These are phyloP conservation scores for Tinea trinotella DNA, from an alignment of 2,888 invertebrate species.

Conservation along the genomic window DNA sequence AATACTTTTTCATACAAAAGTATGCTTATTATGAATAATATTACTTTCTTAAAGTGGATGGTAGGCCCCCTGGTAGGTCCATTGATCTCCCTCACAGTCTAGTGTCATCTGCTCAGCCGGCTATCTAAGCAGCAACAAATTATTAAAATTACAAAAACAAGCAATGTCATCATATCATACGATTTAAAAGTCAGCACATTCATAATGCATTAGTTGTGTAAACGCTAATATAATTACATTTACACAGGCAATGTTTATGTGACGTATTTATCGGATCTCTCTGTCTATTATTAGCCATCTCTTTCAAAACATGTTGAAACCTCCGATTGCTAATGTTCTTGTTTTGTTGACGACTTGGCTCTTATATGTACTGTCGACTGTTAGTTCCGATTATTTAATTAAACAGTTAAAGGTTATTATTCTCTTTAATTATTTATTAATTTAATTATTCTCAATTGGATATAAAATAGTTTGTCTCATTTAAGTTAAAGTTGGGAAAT, in stretches of 20 bases:
- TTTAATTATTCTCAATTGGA: background rate
- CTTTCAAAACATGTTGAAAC: slow-evolving; percentile 10
- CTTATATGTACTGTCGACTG: background rate
- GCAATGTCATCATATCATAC: background rate
- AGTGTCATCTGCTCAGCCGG: too few relatives aligned
- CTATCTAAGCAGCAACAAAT: too few relatives aligned
- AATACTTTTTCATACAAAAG: too few relatives aligned
- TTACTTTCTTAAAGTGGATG: too few relatives aligned
- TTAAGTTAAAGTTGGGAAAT: background rate
- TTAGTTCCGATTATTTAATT: background rate
- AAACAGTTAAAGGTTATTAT: background rate
- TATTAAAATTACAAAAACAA: too few relatives aligned
- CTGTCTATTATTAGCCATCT: background rate
- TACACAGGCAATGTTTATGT: background rate
- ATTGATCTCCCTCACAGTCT: too few relatives aligned
- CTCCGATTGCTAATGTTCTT: background rate
- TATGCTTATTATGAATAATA: too few relatives aligned
- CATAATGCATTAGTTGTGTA: slow-evolving; percentile 4
- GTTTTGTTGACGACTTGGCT: background rate
- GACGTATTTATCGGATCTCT: slow-evolving; percentile 6
- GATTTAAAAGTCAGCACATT: background rate
- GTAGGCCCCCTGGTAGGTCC: too few relatives aligned
- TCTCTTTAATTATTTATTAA: background rate
- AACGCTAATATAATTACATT: background rate
- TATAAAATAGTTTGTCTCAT: background rate